These are phyloP conservation scores for Helogale parvula DNA, from an alignment of 2,113 vertebrate species.

Conservation along the genomic window DNA sequence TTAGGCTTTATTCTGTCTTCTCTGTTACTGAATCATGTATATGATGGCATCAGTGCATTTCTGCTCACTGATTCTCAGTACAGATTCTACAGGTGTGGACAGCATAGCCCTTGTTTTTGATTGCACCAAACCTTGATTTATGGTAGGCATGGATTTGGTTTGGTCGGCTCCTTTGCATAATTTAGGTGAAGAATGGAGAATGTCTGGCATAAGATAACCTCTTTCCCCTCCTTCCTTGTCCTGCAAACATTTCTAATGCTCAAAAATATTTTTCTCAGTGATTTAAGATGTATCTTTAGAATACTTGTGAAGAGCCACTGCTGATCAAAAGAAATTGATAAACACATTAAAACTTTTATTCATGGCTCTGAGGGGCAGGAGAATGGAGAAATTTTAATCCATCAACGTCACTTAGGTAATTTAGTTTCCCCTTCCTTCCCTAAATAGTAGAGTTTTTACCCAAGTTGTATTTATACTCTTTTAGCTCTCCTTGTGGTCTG, in stretches of 20 bases:
- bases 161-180: not conserved
- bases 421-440: not conserved
- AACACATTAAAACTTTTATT: not conserved
- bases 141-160: not conserved
- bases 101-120: not conserved
- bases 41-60: not conserved
- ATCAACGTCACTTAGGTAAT: not conserved
- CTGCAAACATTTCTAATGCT: not conserved
- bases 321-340: not conserved
- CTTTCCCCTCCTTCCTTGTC: not conserved
- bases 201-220: too few relatives aligned
- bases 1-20: not conserved
- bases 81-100: not conserved
- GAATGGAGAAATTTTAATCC: not conserved
- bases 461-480: not conserved
- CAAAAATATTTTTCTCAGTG: not conserved
- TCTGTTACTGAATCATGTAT: not conserved
- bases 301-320: not conserved
- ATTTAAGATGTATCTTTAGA: constrained; percentile 3
- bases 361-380: not conserved
- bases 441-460: not conserved
- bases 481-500: not conserved
- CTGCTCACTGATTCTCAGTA: not conserved
- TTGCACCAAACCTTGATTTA: not conserved
- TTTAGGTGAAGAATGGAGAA: not conserved